Percentiles rank a stretch among this genome's conserved stretches.
These are phyloP conservation scores for Parus major DNA, from an alignment of 2,113 vertebrate genomes.

Conservation along the genomic window DNA sequence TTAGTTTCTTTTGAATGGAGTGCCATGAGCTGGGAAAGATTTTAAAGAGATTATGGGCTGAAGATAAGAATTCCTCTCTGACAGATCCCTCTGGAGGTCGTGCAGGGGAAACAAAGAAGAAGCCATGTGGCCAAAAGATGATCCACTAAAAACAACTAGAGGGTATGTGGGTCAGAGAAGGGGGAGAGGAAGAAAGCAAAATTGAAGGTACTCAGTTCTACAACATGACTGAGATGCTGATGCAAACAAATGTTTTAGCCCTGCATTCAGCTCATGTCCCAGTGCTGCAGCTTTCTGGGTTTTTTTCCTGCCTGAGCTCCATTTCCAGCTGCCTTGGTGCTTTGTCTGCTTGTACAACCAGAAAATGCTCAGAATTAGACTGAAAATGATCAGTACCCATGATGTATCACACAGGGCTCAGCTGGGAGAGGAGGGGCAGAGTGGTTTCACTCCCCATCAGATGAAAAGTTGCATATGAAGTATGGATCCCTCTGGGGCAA, in stretches of 20 bases:
- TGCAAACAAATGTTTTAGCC: background rate
- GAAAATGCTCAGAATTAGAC: background rate
- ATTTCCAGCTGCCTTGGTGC: background rate
- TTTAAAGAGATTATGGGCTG: slow-evolving; percentile 42
- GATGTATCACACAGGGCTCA: background rate
- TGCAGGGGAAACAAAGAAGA: slow-evolving; percentile 11
- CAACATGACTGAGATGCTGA: background rate
- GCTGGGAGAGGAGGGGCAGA: background rate
- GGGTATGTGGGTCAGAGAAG: background rate
- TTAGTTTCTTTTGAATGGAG: background rate
- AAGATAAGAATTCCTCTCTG: slow-evolving; percentile 13
- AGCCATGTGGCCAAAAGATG: slow-evolving; percentile 21
- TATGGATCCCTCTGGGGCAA: background rate
- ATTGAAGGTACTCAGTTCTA: background rate
- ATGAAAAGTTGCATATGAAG: background rate
- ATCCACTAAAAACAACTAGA: background rate
- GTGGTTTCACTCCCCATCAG: background rate
- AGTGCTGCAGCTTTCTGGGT: background rate
- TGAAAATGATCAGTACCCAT: background rate
- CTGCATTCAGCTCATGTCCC: background rate
- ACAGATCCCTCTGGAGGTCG: slow-evolving; percentile 40
- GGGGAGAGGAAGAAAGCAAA: background rate
- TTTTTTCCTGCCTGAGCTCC: background rate
- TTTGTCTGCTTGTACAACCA: background rate
- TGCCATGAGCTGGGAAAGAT: background rate